Base-by-base conservation (phyloP, 2,113 vertebrate species). In the Triplophysa dalaica region DNA sequence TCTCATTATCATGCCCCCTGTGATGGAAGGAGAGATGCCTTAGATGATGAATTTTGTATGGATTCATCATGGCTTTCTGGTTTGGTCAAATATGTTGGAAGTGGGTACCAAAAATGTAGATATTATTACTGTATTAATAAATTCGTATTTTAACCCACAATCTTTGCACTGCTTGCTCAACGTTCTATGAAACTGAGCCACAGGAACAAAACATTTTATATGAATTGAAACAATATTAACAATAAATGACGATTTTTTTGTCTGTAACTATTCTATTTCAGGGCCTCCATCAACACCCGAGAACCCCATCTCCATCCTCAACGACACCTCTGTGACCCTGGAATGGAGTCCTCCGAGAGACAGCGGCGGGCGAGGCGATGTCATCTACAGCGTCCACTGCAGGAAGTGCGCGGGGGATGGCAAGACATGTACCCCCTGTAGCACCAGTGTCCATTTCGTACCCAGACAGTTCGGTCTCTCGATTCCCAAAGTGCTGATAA, bases 331-430 rank as follows among this genome's bases (percentile, higher is more conserved):
- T 1, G 91, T 94, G 70, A 90, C 91, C 4, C 84, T 95, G 83
- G 93, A 95, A 86, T 95, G 94, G 94, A 92, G 90, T 0, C 87
- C 92, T 0, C 93, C 94, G 0, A 87, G 89, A 45, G 93, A 94
- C 73, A 88, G 85, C 0, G 94, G 94, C 1, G 93, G 94, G 21
- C 85, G 94, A 8, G 89, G 90, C 4, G 94, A 95, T 78, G 79
- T 94, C 81, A 91, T 89, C 81, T 94, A 94, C 89, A 93, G 90
- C 81, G 74, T 95, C 54, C 89, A 90, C 79, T 95, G 94, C 89
- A 91, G 88, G 81, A 93, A 91, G 85, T 95, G 94, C 74, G 81
- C 85, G 0, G 86, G 83, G 0, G 91, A 93, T 0, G 83, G 86
- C 65, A 88, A 84, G 73, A 91, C 89, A 83, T 94, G 93, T 79